A percentile compares a stretch with the other conserved stretches of the same genome.
These are phyloP conservation scores for Ecliptopera silaceata DNA, from an alignment of 2,888 invertebrate species.

Conservation along the genomic window DNA sequence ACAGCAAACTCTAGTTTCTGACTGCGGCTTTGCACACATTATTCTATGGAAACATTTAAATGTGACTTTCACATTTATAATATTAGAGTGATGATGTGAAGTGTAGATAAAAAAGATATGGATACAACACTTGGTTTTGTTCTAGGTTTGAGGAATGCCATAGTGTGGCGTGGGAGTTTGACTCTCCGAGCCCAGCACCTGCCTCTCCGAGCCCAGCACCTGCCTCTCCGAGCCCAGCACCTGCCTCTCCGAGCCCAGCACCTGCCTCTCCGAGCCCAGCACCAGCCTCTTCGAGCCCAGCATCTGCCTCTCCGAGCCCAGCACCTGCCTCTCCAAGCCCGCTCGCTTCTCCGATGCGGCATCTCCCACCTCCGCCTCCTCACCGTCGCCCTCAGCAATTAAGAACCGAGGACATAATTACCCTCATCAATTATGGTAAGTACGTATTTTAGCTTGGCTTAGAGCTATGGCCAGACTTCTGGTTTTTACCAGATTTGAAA, in stretches of 20 bases:
- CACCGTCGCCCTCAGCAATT: neutral
- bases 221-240: conserved; percentile 2
- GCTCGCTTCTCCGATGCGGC: neutral
- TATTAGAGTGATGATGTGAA: conserved; percentile 8
- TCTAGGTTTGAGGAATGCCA: conserved; percentile 16
- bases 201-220: neutral
- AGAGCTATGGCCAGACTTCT: conserved; percentile 13
- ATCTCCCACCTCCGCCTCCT: neutral
- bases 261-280: too few relatives aligned
- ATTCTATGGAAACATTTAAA: neutral
- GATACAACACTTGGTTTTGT: conserved; percentile 15
- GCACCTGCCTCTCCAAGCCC: conserved; percentile 6
- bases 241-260: too few relatives aligned
- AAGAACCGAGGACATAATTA: conserved; percentile 4
- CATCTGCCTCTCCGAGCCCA: too few relatives aligned
- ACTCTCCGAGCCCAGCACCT: neutral
- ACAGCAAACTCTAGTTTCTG: conserved; percentile 7
- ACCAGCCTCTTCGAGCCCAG: too few relatives aligned
- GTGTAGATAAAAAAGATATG: conserved; percentile 7
- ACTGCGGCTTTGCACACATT: neutral
- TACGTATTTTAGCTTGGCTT: conserved; percentile 5
- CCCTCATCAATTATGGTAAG: conserved; percentile 14
- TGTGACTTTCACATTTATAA: neutral
- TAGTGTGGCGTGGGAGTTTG: conserved; percentile 8
- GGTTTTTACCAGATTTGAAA: conserved; percentile 13